Conservation (phyloP, 2,113 vertebrate genomes). For the Microcebus jonahi region DNA sequence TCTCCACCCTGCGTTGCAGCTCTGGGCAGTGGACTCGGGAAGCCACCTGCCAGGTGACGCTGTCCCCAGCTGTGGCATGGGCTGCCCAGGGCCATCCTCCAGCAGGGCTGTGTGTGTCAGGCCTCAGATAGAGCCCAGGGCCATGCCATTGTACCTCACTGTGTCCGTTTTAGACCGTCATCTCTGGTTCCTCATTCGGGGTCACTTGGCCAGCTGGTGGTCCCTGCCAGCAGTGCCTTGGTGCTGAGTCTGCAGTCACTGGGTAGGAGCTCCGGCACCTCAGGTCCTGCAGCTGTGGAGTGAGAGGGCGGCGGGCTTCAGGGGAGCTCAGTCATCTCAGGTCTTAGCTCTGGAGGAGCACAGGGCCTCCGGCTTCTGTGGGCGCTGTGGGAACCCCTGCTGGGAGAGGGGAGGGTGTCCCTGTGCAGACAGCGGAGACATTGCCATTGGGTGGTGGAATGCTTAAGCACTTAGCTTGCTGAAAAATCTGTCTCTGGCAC, state of each 20-base stretch:
- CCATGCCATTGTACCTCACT: neutral
- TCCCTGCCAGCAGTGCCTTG: rapidly evolving
- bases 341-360: neutral
- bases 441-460: neutral
- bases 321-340: rapidly evolving
- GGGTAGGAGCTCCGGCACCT: neutral
- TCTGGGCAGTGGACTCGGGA: no score
- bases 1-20: neutral
- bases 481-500: neutral
- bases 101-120: neutral
- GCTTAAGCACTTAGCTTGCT: rapidly evolving
- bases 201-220: neutral
- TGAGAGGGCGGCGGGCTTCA: neutral
- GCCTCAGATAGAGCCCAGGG: neutral
- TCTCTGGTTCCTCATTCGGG: neutral
- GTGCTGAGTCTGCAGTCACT: neutral
- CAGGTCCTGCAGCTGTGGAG: neutral
- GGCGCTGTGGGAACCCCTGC: rapidly evolving
- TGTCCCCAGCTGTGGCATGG: neutral
- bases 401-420: neutral
- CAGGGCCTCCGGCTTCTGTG: rapidly evolving
- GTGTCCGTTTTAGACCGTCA: neutral
- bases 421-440: neutral
- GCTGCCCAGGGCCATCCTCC: neutral
- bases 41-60: neutral